These are phyloP conservation scores for Aphelenchoides besseyi DNA, from an alignment of 1,140 invertebrate species.

Conservation along the genomic window DNA sequence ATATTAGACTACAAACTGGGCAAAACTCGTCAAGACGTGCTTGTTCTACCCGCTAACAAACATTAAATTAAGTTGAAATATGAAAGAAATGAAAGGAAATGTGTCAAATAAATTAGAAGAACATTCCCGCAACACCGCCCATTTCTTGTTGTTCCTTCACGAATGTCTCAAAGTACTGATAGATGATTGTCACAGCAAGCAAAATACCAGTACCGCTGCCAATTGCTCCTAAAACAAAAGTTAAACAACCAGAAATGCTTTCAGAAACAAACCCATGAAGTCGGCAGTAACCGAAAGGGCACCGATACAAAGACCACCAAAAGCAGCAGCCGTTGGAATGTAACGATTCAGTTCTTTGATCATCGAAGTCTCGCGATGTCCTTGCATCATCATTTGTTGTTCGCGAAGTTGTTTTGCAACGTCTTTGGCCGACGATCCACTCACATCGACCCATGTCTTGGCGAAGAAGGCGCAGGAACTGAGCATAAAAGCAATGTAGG, in stretches of 20 bases:
- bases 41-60: no score
- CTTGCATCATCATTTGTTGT: slow-evolving; percentile 99
- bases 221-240: slow-evolving; percentile 47
- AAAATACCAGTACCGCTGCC: slow-evolving; percentile 80
- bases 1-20: not conserved
- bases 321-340: slow-evolving; percentile 99
- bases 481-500: slow-evolving; percentile 98
- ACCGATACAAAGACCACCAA: slow-evolving; percentile 95
- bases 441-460: slow-evolving; percentile 99
- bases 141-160: slow-evolving; percentile 99
- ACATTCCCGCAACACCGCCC: slow-evolving; percentile 80
- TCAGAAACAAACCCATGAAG: slow-evolving; percentile 73
- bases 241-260: not conserved
- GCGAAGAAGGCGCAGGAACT: slow-evolving; percentile 99
- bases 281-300: slow-evolving; percentile 95
- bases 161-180: slow-evolving; percentile 89
- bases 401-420: slow-evolving; percentile 99
- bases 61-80: not conserved
- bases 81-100: not conserved
- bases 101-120: slow-evolving; percentile 49
- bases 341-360: slow-evolving; percentile 98
- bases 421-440: slow-evolving; percentile 97
- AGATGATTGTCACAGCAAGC: slow-evolving; percentile 97
- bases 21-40: not conserved
- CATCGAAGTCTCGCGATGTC: slow-evolving; percentile 97